phyloP scores from a whole-genome alignment of 2,888 invertebrate species.

The Polydesmus complanatus region DNA sequence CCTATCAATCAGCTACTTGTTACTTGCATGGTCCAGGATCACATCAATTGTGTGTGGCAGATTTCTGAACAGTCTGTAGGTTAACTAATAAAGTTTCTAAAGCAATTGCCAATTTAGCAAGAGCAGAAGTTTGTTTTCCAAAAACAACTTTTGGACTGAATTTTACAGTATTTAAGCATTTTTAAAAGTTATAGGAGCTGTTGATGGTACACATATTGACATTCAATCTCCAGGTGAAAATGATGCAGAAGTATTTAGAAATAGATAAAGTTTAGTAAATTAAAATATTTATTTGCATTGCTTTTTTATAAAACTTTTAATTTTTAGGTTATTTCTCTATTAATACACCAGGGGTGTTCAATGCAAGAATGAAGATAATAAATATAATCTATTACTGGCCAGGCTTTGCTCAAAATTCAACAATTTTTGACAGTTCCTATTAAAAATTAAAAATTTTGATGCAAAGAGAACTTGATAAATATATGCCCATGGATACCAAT shows the following conservation, averaged over 20 bases:
- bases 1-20: slow-evolving; percentile 2
- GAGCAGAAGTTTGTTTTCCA: neutral
- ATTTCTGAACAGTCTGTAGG: slow-evolving; percentile 1
- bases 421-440: slow-evolving; percentile 26
- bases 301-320: too few species aligned
- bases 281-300: too few species aligned
- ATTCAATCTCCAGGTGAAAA: slow-evolving; percentile 12
- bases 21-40: slow-evolving; percentile 1
- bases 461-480: slow-evolving; percentile 21
- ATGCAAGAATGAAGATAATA: slow-evolving; percentile 24
- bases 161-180: slow-evolving; percentile 6
- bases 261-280: slow-evolving; percentile 16
- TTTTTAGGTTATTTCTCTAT: slow-evolving; percentile 17
- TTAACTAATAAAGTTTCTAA: slow-evolving; percentile 3
- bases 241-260: slow-evolving; percentile 14
- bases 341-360: slow-evolving; percentile 22
- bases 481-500: slow-evolving; percentile 24
- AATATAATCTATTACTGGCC: slow-evolving; percentile 23
- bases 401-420: slow-evolving; percentile 25
- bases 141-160: neutral
- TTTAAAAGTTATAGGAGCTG: slow-evolving; percentile 16
- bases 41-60: neutral
- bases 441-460: slow-evolving; percentile 23
- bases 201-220: slow-evolving; percentile 17
- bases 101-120: neutral